These are phyloP conservation scores for Sterrhoptilus dennistouni DNA, from an alignment of 2,113 vertebrate species.

Conservation along the genomic window DNA sequence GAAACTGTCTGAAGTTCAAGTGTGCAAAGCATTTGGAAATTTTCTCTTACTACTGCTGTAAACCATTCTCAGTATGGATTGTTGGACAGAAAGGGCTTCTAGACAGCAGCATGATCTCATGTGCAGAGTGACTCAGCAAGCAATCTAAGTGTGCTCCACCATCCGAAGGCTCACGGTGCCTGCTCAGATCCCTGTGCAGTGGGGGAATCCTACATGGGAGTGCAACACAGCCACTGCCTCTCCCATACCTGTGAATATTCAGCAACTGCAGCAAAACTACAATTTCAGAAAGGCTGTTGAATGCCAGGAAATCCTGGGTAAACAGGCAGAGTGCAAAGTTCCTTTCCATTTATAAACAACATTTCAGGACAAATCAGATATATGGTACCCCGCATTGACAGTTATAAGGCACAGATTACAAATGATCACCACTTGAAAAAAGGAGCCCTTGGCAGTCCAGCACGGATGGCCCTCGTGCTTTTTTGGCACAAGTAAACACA, in stretches of 20 bases:
- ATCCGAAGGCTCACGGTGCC: neutral
- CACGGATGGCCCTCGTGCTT: neutral
- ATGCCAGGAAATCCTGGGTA: conserved; percentile 57
- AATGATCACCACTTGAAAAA: neutral
- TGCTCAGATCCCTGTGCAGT: neutral
- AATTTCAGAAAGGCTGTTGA: neutral
- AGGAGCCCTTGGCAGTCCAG: neutral
- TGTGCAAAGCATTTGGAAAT: neutral
- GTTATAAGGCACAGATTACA: neutral
- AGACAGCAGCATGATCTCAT: neutral
- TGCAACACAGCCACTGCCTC: neutral
- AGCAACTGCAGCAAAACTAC: neutral
- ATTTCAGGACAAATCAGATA: neutral
- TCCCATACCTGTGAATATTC: neutral
- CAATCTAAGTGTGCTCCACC: neutral
- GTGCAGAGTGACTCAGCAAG: neutral
- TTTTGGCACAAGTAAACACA: neutral
- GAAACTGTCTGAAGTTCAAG: conserved; percentile 35
- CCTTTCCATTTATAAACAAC: conserved; percentile 5
- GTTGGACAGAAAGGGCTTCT: neutral
- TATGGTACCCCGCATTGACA: neutral
- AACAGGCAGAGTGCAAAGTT: conserved; percentile 16
- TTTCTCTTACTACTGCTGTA: neutral
- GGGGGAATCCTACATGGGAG: neutral
- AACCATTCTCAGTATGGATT: neutral